A percentile compares a stretch with the other conserved stretches of the same genome.
Evolutionary conservation across 2,888 invertebrate genomes (phyloP).

Genomic region (Caenorhabditis sp.): DNA sequence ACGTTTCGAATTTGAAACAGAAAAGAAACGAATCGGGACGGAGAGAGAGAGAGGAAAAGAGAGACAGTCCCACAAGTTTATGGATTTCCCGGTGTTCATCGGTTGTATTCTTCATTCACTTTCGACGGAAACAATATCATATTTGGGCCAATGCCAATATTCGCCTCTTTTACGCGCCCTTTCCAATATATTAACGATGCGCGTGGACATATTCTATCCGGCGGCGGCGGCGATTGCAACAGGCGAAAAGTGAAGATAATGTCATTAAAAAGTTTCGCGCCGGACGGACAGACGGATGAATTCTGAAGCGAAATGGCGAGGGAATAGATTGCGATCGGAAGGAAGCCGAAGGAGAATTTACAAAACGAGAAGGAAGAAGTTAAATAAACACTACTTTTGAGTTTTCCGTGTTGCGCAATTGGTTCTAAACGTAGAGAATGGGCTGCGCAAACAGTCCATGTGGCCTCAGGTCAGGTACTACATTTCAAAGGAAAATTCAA

Average conservation of each 20-base stretch:
- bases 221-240: constrained; percentile 22
- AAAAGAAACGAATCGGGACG: constrained; percentile 20
- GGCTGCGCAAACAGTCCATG: constrained; percentile 35
- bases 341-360: constrained; percentile 18
- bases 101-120: constrained; percentile 37
- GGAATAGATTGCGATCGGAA: constrained; percentile 40
- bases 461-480: not conserved
- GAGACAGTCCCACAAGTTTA: constrained; percentile 10
- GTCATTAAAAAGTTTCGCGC: constrained; percentile 58
- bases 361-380: constrained; percentile 39
- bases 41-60: constrained; percentile 19
- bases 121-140: constrained; percentile 46
- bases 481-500: not conserved
- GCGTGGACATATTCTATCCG: constrained; percentile 20
- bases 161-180: constrained; percentile 21
- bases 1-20: constrained; percentile 43
- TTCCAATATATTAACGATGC: constrained; percentile 47
- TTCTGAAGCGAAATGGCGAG: constrained; percentile 11
- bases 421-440: constrained; percentile 25
- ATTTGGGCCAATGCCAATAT: constrained; percentile 59
- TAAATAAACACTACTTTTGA: constrained; percentile 20
- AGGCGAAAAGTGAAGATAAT: constrained; percentile 48
- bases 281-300: constrained; percentile 24
- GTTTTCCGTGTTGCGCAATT: constrained; percentile 42
- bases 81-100: constrained; percentile 23